Percentiles rank a stretch among this genome's conserved stretches.
Conservation (phyloP, 2,113 vertebrate genomes). For the Bos taurus region ARS-UCD2.0 NC_037346.1:53681001-53681500, state of each 20-base stretch:
- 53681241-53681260: background rate
- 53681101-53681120: too few species aligned
- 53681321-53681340: background rate
- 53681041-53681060: background rate
- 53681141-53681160: background rate
- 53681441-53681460: accelerated
- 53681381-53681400: accelerated
- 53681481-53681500: too few species aligned
- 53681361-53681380: background rate
- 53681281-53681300: background rate
- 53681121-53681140: too few species aligned
- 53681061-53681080: background rate
- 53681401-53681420: accelerated
- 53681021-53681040: background rate
- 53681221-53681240: background rate
- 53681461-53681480: background rate
- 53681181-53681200: background rate
- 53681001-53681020: background rate
- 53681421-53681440: accelerated
- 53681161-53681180: background rate
- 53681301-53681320: background rate
- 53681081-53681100: background rate
- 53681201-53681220: background rate
- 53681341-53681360: background rate
- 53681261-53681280: background rate